Base-by-base conservation (phyloP, 2,113 vertebrate genomes). In the Thymallus thymallus region DNA sequence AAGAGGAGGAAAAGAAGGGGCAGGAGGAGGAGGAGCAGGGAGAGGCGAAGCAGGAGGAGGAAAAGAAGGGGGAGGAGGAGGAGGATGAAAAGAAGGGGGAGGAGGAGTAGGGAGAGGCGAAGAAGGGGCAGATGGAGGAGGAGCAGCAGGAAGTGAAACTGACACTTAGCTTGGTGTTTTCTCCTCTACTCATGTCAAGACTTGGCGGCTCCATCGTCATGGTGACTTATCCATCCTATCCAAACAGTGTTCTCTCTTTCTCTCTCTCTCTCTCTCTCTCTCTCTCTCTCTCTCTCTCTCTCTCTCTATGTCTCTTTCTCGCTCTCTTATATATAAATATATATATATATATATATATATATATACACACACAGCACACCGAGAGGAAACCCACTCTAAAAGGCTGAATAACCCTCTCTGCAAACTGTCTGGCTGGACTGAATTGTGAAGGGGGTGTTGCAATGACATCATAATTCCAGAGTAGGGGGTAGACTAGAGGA, bases 401-500 rank as follows among this genome's bases (percentile, higher is more conserved):
- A 63, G 58, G 60, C 29, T 58, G 23, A 58, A 46, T 46, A 46
- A 64, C 67, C 51, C 24, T 69, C 68, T 69, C 26, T 1, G 32
- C 14, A 67, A 35, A 41, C 30, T 67, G 65, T 68, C 66, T 22
- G 66, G 22, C 35, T 65, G 16, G n/a, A 68, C 74, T 83, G 55
- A 41, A 58, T 32, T 30, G 55, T 9, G 69, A 32, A 13, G 32
- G 20, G 29, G 48, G 55, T 1, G 14, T 16, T 20, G n/a, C 0
- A 16, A 74, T 85, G 80, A 89, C 79, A 80, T 81, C 80, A 89
- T 77, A 56, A 79, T 85, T 83, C 79, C 68, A 14, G 24, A 14
- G 24, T 12, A 24, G 9, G 23, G 3, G 58, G 23, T 10, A 29
- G 24, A 63, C 12, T 3, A 18, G 16, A n/a, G 20, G 51, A 56